Evolutionary conservation across 2,888 invertebrate genomes (phyloP).

Genomic region (Teleogryllus oceanicus): DNA sequence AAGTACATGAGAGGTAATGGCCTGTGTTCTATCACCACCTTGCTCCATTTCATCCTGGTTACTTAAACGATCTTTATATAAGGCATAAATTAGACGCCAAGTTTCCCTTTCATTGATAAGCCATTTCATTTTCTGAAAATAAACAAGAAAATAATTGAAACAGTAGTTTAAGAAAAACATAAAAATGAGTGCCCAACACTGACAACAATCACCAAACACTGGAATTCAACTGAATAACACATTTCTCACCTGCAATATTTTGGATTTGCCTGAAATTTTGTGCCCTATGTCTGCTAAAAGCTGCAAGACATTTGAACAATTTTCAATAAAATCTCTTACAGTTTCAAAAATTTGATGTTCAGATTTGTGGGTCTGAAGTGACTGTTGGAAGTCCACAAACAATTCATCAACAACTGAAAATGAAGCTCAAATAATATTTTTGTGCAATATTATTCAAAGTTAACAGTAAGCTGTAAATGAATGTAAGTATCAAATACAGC

Average conservation of each 20-base stretch:
- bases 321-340: conserved; percentile 60
- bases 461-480: no score
- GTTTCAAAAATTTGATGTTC: conserved; percentile 57
- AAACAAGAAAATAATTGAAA: conserved; percentile 21
- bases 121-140: conserved; percentile 42
- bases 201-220: no score
- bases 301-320: conserved; percentile 61
- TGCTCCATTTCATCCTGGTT: conserved; percentile 43
- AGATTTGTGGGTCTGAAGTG: conserved; percentile 37
- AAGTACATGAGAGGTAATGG: conserved; percentile 43
- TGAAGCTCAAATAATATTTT: no score
- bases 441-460: no score
- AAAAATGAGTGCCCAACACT: background rate
- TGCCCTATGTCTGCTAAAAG: conserved; percentile 50
- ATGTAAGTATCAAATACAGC: no score
- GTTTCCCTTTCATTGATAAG: conserved; percentile 81
- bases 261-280: conserved; percentile 34
- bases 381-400: conserved; percentile 40
- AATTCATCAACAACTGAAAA: conserved; percentile 38
- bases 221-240: background rate
- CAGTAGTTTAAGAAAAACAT: background rate
- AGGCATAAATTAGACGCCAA: conserved; percentile 78
- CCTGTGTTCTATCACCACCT: conserved; percentile 42
- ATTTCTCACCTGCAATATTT: background rate
- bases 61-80: conserved; percentile 75